Base-by-base conservation (phyloP, 2,888 invertebrate species). In the Tenthredo notha region DNA sequence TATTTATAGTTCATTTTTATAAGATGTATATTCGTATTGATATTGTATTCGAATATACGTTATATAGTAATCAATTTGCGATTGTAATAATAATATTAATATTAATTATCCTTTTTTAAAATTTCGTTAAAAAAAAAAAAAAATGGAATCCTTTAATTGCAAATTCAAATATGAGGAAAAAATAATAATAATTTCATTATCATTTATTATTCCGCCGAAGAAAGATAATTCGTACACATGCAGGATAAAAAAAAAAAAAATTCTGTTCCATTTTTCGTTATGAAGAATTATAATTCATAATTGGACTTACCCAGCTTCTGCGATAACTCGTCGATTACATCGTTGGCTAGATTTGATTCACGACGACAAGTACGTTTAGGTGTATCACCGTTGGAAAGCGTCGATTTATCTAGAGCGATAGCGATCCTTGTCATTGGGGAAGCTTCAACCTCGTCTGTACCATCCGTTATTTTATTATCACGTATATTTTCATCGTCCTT, bases 391-490 rank as follows among this genome's bases (percentile, higher is more conserved):
- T 87, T 86, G 5, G 88, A 87, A 1, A 92, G 86, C 6, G 89
- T 87, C 0, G 91, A 91, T 33, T 87, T 90, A 84, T 87, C 86
- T 29, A 92, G 84, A 75, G 88, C 89, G 2, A 84, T 87, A 47
- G 88, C 88, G 33, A 92, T 92, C 47, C 85, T 88, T 5, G 91
- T 87, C 33, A 92, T 88, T 18, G 92, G 92, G 6, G 91, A 92
- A 9, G 83, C 83, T 9, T 83, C 83, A n/a, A 70, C n/a, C 21
- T 83, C 65, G 21, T 80, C 65, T 21, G 65, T 5, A 43, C 25
- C 25, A 37, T 33, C 25, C 33, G 67, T 67, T 61, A 47, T 25
- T 54, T 54, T 54, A 15, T 4, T 33, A 15, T 77, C 54, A 54
- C 7, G 86, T 33, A 2, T 58, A 37, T 86, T 87, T 0, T 88